These are phyloP conservation scores for Apis laboriosa DNA, from an alignment of 1,140 invertebrate genomes.

Conservation along the genomic window DNA sequence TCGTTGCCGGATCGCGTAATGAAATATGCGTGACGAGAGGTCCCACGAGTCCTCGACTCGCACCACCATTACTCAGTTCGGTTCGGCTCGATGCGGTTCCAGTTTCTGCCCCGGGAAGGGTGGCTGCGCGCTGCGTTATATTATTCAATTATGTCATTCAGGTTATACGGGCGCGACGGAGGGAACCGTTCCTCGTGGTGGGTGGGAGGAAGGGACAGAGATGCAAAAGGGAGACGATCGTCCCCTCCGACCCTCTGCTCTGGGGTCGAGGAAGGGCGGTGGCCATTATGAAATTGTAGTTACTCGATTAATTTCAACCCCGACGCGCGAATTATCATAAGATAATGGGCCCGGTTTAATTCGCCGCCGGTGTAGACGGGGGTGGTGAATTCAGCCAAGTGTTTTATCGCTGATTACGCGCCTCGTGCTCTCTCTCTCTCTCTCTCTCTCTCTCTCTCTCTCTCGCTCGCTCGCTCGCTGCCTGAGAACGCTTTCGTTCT, in stretches of 20 bases:
- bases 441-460: background rate
- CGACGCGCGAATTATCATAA: constrained; percentile 74
- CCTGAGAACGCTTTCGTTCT: constrained; percentile 13
- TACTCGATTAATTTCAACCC: constrained; percentile 78
- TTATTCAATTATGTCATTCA: constrained; percentile 81
- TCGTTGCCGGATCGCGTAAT: constrained; percentile 75
- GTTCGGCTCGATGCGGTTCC: constrained; percentile 65
- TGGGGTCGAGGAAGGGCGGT: constrained; percentile 22
- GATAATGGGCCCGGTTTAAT: constrained; percentile 64
- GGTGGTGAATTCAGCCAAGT: constrained; percentile 24
- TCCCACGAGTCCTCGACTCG: constrained; percentile 77
- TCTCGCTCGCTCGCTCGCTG: background rate
- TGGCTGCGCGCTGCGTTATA: constrained; percentile 74
- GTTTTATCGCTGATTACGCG: constrained; percentile 57
- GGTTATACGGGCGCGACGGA: constrained; percentile 76
- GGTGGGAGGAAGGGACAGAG: constrained; percentile 18
- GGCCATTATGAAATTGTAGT: constrained; percentile 79
- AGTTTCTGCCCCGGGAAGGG: constrained; percentile 68
- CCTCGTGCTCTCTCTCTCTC: background rate
- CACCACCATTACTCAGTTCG: constrained; percentile 75
- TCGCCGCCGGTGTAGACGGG: background rate
- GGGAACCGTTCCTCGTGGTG: constrained; percentile 50
- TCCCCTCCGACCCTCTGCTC: background rate
- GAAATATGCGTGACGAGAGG: constrained; percentile 80
- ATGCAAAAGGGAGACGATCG: constrained; percentile 39